Base-by-base conservation (phyloP, 2,797 vertebrate genomes). In the Erethizon dorsatum region DNA sequence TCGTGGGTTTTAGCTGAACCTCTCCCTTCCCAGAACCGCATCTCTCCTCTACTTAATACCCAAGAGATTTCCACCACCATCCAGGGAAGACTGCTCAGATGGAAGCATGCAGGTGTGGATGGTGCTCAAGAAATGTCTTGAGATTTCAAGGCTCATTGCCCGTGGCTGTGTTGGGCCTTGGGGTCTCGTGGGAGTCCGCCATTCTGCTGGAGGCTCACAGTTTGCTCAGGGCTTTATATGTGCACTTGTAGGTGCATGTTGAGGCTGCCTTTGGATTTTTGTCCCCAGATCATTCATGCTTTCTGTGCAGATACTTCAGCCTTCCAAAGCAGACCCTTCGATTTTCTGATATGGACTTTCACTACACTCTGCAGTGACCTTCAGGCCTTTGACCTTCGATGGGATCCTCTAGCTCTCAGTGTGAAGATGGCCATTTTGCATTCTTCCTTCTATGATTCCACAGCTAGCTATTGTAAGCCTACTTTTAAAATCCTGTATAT, bases 171-270 rank as follows among this genome's bases (percentile, higher is more conserved):
- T 41, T 11, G 67, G 8, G 8, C 18, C 20, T 1, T 7, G 2
- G 11, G 5, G 45, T 14, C n/a, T 15, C n/a, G 47, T 13, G 84
- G 71, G 75, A 71, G 65, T 65, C 52, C 12, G 85, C 97, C 94
- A 96, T 96, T 0, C 22, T 13, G 50, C 31, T 0, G 13, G 4
- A 17, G 8, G 5, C 33, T 6, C 0, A 45, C 52, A 0, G 28
- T n/a, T 11, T 10, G 2, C 15, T 6, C 26, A 1, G 1, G 2
- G n/a, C 3, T 17, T 95, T 98, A 97, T 18, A 97, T 87, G 20
- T 96, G 96, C 96, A 99, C 99, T 99, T 99, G 99, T 90, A 99
- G 96, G 97, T 10, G 20, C n/a, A 22, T 22, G 37, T 45, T 24
- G 22, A 73, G 71, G 10, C 22, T 73, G 41, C 71, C 41, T 73